Evolutionary conservation across 2,797 vertebrate species (phyloP).

Genomic region (Acrossocheilus fasciatus): DNA sequence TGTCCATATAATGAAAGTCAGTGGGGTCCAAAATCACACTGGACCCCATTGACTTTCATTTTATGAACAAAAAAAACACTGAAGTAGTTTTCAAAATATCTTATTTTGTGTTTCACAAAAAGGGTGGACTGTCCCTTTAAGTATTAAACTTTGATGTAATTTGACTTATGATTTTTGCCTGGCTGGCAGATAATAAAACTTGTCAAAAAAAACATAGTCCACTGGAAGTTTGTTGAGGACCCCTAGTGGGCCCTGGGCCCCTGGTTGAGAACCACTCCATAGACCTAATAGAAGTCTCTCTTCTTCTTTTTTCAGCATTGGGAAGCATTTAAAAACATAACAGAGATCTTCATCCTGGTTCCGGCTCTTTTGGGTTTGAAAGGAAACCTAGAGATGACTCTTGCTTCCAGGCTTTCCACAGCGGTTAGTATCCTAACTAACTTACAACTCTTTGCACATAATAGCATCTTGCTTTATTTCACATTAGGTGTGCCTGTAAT

Average conservation of each 20-base stretch:
- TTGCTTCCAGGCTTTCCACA: constrained; percentile 94
- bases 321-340: constrained; percentile 93
- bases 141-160: neutral
- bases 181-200: neutral
- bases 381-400: constrained; percentile 98
- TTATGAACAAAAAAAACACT: neutral
- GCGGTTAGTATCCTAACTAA: constrained; percentile 76
- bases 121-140: neutral
- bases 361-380: constrained; percentile 96
- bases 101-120: neutral
- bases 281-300: neutral
- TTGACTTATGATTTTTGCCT: neutral
- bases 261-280: neutral
- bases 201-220: neutral
- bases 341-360: constrained; percentile 98
- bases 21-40: neutral
- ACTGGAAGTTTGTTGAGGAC: neutral
- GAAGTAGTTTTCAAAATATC: neutral
- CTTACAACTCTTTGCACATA: neutral
- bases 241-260: neutral
- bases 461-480: neutral
- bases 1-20: neutral
- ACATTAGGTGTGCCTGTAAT: neutral
- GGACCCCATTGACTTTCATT: neutral
- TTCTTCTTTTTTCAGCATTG: constrained; percentile 86